Percentiles rank a stretch among this genome's conserved stretches.
phyloP scores from a whole-genome alignment of 2,113 vertebrate species.

The Sphaerodactylus townsendi region DNA sequence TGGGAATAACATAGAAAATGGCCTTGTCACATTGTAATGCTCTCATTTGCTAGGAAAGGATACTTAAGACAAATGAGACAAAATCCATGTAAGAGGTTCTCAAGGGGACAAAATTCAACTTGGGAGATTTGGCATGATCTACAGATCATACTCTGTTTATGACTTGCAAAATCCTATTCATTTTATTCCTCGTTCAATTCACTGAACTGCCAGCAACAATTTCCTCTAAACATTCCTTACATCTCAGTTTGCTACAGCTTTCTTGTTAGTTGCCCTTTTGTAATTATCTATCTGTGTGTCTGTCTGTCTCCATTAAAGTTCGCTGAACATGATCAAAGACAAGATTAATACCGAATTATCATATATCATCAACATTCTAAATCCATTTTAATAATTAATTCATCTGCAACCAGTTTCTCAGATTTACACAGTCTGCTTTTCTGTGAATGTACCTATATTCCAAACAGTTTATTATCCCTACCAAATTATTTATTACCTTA shows the following conservation, averaged over 20 bases:
- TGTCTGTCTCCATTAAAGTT: background rate
- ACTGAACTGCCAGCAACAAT: background rate
- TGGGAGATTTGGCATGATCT: background rate
- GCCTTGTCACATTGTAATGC: background rate
- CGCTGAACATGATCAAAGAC: background rate
- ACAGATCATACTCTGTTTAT: background rate
- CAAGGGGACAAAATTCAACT: background rate
- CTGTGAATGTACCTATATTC: background rate
- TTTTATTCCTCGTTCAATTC: background rate
- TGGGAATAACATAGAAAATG: slow-evolving; percentile 14
- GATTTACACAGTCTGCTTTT: background rate
- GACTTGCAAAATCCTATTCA: background rate
- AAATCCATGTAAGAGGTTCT: background rate
- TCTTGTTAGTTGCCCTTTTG: background rate
- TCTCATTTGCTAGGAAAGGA: background rate
- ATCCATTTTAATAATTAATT: background rate
- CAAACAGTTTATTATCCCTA: background rate
- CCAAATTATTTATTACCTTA: background rate
- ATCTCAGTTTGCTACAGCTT: background rate
- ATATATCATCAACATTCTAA: background rate
- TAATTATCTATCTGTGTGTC: background rate
- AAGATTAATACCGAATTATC: background rate
- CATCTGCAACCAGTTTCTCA: background rate
- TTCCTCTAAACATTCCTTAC: background rate
- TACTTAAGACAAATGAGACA: background rate